Base-by-base conservation (phyloP, 2,113 vertebrate species). In the Brachyhypopomus gauderio region DNA sequence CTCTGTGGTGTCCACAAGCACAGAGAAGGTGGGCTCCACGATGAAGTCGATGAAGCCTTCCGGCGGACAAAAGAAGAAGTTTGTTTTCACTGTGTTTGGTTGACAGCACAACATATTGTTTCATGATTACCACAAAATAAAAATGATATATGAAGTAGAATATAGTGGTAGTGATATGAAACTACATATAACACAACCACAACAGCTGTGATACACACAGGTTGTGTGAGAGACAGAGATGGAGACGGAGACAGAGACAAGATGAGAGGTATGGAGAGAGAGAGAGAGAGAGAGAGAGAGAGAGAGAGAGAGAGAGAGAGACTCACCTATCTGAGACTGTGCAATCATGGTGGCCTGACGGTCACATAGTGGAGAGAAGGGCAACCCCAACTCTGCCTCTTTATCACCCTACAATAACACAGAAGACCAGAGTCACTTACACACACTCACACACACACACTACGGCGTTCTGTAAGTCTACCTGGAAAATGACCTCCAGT, bases 1-100 rank as follows among this genome's bases (percentile, higher is more conserved):
- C 92, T 99, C 97, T 83, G 96, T 96, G n/a, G 95, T 95, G 89
- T 98, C 97, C 14, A 96, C 95, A 86, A 99, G 94, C 81, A 98
- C 95, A 83, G 95, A 95, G 94, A 98, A 97, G 0, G 97, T 99
- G 56, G 97, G 97, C 88, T 98, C 97, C 86, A 98, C 97, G 55
- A 98, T 98, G 91, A 98, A 98, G 92, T 98, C 97, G 75, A 98
- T 98, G 88, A 98, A 98, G 82, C 97, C 97, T 98, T 81, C 3
- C 83, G 48, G 66, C 73, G 7, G 81, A 75, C 87, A 55, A 70
- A 76, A 84, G 3, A 72, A 36, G 0, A 62, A 76, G 9, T 52
- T 52, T 14, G 45, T 14, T 52, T 52, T 52, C 45, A 52, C 45
- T 52, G 45, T 52, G 12, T 52, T 12, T 3, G 2, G 9, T 52